Evolutionary conservation across 2,797 vertebrate species (phyloP).

Genomic region (Sphenopsis melanotis): DNA sequence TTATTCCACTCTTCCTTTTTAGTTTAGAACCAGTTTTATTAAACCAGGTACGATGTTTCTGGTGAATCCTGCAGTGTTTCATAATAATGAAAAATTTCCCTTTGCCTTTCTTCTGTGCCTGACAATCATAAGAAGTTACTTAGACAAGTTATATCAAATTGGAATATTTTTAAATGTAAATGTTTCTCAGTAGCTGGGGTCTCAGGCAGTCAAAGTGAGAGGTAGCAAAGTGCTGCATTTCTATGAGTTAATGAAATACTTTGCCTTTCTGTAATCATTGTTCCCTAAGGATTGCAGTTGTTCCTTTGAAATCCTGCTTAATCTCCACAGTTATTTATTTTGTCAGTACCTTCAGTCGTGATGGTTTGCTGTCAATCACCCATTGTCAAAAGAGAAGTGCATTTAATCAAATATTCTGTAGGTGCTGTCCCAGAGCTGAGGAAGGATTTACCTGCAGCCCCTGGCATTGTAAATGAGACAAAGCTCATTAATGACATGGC

Average conservation of each 20-base stretch:
- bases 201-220: background rate
- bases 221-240: background rate
- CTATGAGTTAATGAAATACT: background rate
- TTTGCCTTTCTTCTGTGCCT: background rate
- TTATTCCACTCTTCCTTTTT: background rate
- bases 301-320: constrained; percentile 10
- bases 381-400: background rate
- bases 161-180: constrained; percentile 8
- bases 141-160: background rate
- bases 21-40: background rate
- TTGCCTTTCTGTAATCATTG: background rate
- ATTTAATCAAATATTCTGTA: background rate
- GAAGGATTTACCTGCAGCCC: background rate
- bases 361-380: constrained; percentile 1
- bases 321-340: constrained; percentile 24
- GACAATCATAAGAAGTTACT: background rate
- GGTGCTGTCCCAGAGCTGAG: background rate
- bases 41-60: background rate
- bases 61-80: background rate
- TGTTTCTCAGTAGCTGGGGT: background rate
- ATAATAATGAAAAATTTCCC: background rate
- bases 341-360: background rate
- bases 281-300: background rate
- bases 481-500: background rate
- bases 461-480: background rate